These are phyloP conservation scores for Eulithis testata DNA, from an alignment of 2,888 invertebrate genomes.

Conservation along the genomic window DNA sequence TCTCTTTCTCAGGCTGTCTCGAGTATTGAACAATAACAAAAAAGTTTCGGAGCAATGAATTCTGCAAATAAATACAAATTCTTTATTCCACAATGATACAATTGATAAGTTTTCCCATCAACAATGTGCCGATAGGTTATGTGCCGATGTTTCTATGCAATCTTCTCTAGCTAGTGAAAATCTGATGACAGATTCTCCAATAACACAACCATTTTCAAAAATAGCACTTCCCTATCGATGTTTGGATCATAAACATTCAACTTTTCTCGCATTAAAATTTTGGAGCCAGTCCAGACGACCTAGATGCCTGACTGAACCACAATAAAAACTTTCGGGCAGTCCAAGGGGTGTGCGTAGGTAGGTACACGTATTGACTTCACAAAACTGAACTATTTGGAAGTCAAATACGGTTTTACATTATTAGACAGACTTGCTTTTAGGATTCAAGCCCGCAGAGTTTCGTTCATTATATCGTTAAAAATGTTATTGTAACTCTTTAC, in stretches of 20 bases:
- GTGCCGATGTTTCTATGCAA: too few relatives aligned
- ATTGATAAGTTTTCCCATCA: too few relatives aligned
- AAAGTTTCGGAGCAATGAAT: too few relatives aligned
- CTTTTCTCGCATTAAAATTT: slow-evolving; percentile 62
- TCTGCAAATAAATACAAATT: too few relatives aligned
- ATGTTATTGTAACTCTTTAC: neutral
- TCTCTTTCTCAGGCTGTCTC: too few relatives aligned
- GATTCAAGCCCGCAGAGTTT: too few relatives aligned
- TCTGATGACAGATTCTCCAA: neutral
- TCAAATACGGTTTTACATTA: too few relatives aligned
- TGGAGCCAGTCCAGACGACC: slow-evolving; percentile 80
- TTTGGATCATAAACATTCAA: slow-evolving; percentile 54
- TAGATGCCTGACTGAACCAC: slow-evolving; percentile 61
- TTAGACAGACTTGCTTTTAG: too few relatives aligned
- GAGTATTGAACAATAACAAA: too few relatives aligned
- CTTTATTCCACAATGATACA: too few relatives aligned
- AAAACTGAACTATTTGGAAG: slow-evolving; percentile 34
- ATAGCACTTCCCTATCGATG: slow-evolving; percentile 1
- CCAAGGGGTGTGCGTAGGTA: slow-evolving; percentile 39
- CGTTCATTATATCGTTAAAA: too few relatives aligned
- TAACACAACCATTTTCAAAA: slow-evolving; percentile 2
- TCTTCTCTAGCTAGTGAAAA: neutral
- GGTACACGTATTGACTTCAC: slow-evolving; percentile 36
- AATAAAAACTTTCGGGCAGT: slow-evolving; percentile 58
- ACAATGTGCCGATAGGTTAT: too few relatives aligned